A percentile compares a stretch with the other conserved stretches of the same genome.
phyloP scores from a whole-genome alignment of 2,888 invertebrate species.

The Himalopsyche anomala region DNA sequence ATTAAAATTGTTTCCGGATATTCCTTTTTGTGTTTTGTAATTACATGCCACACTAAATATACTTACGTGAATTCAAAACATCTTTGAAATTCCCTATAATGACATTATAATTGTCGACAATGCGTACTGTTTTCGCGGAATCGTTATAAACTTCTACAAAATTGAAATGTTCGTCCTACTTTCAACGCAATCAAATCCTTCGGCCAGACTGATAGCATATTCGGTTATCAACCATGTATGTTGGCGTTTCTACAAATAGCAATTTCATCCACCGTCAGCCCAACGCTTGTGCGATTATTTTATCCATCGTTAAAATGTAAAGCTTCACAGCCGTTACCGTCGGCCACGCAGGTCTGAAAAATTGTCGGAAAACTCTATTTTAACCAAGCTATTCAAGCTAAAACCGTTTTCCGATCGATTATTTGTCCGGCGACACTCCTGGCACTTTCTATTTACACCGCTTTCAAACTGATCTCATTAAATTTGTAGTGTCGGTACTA shows the following conservation, averaged over 20 bases:
- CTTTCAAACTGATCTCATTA: not conserved
- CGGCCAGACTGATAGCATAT: not conserved
- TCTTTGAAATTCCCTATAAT: not conserved
- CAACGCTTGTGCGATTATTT: slow-evolving; percentile 2
- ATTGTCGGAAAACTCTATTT: slow-evolving; percentile 25
- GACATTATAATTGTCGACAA: not conserved
- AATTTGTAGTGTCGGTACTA: no score
- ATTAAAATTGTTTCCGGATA: no score
- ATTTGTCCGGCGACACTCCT: no score
- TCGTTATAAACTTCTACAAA: not conserved
- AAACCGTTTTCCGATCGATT: no score
- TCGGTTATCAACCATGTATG: slow-evolving; percentile 19
- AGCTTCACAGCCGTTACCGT: not conserved
- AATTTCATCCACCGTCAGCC: not conserved
- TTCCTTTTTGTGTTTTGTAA: no score
- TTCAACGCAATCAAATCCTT: not conserved
- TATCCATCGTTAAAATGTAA: not conserved
- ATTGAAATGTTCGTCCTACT: slow-evolving; percentile 7
- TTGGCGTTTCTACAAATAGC: not conserved
- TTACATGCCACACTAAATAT: no score
- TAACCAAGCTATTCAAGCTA: not conserved
- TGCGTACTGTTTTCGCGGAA: not conserved
- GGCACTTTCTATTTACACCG: not conserved
- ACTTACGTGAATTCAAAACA: no score
- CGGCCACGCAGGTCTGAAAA: not conserved